Percentiles rank a stretch among this genome's conserved stretches.
Evolutionary conservation across 2,888 invertebrate species (phyloP).

Genomic region (Stomorhina lunata): DNA sequence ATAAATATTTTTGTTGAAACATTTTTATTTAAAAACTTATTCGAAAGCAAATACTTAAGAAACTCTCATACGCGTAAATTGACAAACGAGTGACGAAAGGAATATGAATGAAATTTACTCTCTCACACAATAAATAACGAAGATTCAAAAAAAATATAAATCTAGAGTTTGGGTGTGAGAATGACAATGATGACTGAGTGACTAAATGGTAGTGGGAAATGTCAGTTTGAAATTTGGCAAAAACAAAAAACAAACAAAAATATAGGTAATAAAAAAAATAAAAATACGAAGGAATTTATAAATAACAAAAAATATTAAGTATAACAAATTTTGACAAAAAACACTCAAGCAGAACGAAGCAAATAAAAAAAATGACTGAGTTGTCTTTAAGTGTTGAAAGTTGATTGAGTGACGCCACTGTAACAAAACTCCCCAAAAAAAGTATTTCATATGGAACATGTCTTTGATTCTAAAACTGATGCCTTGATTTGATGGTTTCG

Average conservation of each 20-base stretch:
- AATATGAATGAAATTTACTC: constrained; percentile 16
- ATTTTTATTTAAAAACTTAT: background rate
- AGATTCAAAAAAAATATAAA: background rate
- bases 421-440: background rate
- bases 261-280: background rate
- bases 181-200: too few species aligned
- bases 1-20: background rate
- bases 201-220: constrained; percentile 35
- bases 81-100: constrained; percentile 12
- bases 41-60: background rate
- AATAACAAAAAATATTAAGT: background rate
- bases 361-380: background rate
- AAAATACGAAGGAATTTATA: constrained; percentile 6
- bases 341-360: background rate
- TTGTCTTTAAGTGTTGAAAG: constrained; percentile 12
- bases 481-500: background rate
- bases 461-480: background rate
- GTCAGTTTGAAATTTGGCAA: background rate
- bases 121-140: constrained; percentile 16
- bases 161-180: background rate
- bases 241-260: background rate
- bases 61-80: background rate
- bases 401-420: constrained; percentile 24
- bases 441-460: background rate
- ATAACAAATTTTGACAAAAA: background rate